A percentile compares a stretch with the other conserved stretches of the same genome.
Conservation (phyloP, 2,888 invertebrate genomes). For the Auanema sp. region DNA sequence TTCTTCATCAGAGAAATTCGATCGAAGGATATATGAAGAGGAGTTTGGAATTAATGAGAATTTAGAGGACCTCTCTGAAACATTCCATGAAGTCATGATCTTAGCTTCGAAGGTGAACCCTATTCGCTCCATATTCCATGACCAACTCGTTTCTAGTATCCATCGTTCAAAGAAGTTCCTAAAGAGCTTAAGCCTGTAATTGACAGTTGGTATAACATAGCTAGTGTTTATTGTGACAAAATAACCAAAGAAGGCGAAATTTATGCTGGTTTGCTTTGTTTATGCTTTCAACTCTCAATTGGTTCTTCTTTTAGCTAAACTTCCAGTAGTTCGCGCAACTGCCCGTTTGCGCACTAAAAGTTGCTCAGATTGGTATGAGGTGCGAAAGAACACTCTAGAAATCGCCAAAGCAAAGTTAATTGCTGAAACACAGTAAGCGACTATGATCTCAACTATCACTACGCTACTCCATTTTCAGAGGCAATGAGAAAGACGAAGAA, state of each 20-base stretch:
- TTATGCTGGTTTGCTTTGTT: slow-evolving; percentile 32
- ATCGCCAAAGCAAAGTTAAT: too few relatives aligned
- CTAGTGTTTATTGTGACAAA: slow-evolving; percentile 42
- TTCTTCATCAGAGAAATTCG: slow-evolving; percentile 51
- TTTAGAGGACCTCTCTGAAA: background rate
- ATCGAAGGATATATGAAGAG: slow-evolving; percentile 39
- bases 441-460: too few relatives aligned
- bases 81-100: background rate
- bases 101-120: background rate
- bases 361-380: slow-evolving; percentile 47
- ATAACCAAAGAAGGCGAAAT: slow-evolving; percentile 44
- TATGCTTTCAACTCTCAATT: background rate
- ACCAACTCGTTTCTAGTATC: too few relatives aligned
- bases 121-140: slow-evolving; percentile 1
- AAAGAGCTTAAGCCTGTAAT: slow-evolving; percentile 22
- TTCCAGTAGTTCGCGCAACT: slow-evolving; percentile 46
- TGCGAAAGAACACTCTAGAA: slow-evolving; percentile 9
- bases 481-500: too few relatives aligned
- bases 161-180: slow-evolving; percentile 28
- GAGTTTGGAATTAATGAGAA: slow-evolving; percentile 5
- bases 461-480: too few relatives aligned
- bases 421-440: too few relatives aligned
- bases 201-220: slow-evolving; percentile 32
- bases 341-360: slow-evolving; percentile 55
- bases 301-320: slow-evolving; percentile 29